These are phyloP conservation scores for Cheilosia soror DNA, from an alignment of 2,888 invertebrate genomes.

Conservation along the genomic window DNA sequence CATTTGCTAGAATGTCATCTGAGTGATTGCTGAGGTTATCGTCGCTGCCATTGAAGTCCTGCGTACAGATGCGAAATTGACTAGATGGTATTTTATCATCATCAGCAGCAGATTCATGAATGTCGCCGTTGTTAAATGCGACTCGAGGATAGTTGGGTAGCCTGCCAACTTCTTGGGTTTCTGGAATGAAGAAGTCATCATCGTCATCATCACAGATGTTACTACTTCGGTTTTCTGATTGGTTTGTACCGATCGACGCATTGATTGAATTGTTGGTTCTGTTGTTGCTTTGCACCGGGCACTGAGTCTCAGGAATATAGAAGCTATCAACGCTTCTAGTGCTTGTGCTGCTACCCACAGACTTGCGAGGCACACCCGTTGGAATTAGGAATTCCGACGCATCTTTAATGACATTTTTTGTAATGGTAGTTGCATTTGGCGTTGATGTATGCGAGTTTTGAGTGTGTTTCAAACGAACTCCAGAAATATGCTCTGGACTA, in stretches of 20 bases:
- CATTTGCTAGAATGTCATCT: slow-evolving; percentile 56
- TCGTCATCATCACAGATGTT: slow-evolving; percentile 43
- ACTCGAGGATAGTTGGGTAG: slow-evolving; percentile 51
- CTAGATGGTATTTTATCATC: slow-evolving; percentile 58
- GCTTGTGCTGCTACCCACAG: slow-evolving; percentile 39
- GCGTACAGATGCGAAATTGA: slow-evolving; percentile 78
- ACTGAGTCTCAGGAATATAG: slow-evolving; percentile 77
- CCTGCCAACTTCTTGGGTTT: slow-evolving; percentile 77
- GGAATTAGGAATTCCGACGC: slow-evolving; percentile 13
- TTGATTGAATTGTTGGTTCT: slow-evolving; percentile 11
- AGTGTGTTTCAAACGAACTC: slow-evolving; percentile 15
- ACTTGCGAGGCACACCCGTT: slow-evolving; percentile 16
- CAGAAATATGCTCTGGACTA: slow-evolving; percentile 40
- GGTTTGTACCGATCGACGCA: slow-evolving; percentile 34
- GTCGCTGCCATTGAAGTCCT: slow-evolving; percentile 77
- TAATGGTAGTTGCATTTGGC: slow-evolving; percentile 10
- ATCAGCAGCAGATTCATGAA: slow-evolving; percentile 21
- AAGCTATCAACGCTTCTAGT: slow-evolving; percentile 75
- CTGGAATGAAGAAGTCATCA: slow-evolving; percentile 79
- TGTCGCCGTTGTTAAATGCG: slow-evolving; percentile 34
- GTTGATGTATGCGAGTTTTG: slow-evolving; percentile 49
- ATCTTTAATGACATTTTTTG: neutral
- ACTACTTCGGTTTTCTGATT: slow-evolving; percentile 8
- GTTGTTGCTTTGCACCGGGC: neutral
- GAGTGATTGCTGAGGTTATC: slow-evolving; percentile 58